phyloP scores from a whole-genome alignment of 2,888 invertebrate genomes.

The Limulus polyphemus region DNA sequence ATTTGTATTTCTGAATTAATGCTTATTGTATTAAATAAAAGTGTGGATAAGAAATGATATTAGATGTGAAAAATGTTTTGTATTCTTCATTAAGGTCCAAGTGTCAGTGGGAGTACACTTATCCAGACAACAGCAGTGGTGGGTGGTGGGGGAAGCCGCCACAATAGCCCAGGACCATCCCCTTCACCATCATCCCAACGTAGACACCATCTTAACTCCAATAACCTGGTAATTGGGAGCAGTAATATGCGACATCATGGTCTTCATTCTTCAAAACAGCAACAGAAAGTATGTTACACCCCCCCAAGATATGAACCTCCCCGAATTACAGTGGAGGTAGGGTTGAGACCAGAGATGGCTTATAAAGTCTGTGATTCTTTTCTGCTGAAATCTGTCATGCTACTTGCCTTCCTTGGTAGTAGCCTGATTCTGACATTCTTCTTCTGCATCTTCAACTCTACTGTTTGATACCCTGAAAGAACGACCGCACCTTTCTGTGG shows the following conservation, averaged over 20 bases:
- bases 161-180: constrained; percentile 28
- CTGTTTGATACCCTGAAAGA: too few species aligned
- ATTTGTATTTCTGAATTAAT: too few species aligned
- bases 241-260: not conserved
- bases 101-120: not conserved
- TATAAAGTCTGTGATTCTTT: not conserved
- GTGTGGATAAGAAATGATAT: too few species aligned
- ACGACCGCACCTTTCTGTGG: too few species aligned
- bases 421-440: too few species aligned
- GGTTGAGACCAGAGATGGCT: constrained; percentile 20
- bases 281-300: too few species aligned
- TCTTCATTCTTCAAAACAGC: not conserved
- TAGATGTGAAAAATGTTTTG: too few species aligned
- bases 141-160: constrained; percentile 29
- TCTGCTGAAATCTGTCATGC: not conserved
- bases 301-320: constrained; percentile 6
- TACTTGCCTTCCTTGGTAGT: too few species aligned
- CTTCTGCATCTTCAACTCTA: too few species aligned
- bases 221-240: constrained; percentile 26
- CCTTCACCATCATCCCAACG: constrained; percentile 24
- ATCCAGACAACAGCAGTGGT: not conserved
- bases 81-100: not conserved
- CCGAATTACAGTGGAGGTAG: constrained; percentile 29
- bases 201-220: constrained; percentile 25
- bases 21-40: too few species aligned